Evolutionary conservation across 23 tunicate species (phyloP).

Genomic region (Styela plicata): DNA sequence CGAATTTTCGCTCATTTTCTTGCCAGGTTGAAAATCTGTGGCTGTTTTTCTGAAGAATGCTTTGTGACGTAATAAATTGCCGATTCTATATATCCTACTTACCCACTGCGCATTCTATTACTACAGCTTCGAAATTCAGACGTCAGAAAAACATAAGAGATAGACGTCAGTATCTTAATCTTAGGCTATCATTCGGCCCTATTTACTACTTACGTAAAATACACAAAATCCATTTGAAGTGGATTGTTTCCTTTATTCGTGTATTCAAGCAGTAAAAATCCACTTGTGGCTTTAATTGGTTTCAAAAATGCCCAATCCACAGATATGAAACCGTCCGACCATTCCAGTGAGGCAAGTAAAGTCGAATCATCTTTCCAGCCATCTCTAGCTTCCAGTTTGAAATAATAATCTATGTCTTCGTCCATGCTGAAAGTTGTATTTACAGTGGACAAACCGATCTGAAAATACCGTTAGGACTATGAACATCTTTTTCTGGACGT

Average conservation of each 20-base stretch:
- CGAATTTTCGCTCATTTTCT: too few species aligned
- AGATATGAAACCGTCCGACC: background rate
- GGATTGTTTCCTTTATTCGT: background rate
- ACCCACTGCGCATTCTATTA: too few species aligned
- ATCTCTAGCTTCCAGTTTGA: slow-evolving; percentile 12
- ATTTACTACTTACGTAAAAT: slow-evolving; percentile 12
- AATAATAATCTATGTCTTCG: background rate
- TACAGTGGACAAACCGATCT: background rate
- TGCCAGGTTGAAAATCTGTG: too few species aligned
- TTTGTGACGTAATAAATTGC: too few species aligned
- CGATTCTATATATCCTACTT: too few species aligned
- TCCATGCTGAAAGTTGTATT: background rate
- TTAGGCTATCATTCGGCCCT: background rate
- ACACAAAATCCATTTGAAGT: background rate
- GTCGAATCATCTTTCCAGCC: slow-evolving; percentile 1
- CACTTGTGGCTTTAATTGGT: slow-evolving; percentile 1
- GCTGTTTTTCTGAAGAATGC: too few species aligned
- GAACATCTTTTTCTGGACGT: too few species aligned
- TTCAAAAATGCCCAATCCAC: background rate
- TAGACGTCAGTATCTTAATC: too few species aligned
- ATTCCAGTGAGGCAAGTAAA: background rate
- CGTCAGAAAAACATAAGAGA: too few species aligned
- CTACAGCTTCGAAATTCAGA: too few species aligned
- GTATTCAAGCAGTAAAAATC: slow-evolving; percentile 6
- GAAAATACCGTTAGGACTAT: too few species aligned